Evolutionary conservation across 1,140 invertebrate species (phyloP), one percentile per base, ranked within the genome.

Genomic region (Camponotus vicinus): DNA sequence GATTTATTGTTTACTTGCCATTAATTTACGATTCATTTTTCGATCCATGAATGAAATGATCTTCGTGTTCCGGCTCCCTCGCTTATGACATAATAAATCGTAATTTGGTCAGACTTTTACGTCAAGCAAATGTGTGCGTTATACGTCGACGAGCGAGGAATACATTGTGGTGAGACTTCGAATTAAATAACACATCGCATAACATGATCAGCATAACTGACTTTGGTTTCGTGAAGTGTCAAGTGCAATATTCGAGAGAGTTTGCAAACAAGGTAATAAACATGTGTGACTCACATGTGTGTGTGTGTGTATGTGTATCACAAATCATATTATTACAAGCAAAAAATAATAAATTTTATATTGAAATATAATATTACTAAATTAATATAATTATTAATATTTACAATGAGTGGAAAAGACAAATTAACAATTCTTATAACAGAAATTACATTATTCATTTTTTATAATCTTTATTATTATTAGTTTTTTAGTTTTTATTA

Each of bases 321-420:
- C 15, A 27, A 27, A 27, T 69, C 49, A 52, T 52, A 52, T 52
- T 52, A 52, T 52, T 18, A 52, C 49, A 4, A 52, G 49, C 1
- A 52, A 52, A 52, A 49, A 49, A 15, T 45, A 45, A 45, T 73
- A 57, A 73, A 57, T 57, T 57, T n/a, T n/a, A 57, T 2, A 57
- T 55, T 32, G 27, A 69, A 7, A 13, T n/a, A 27, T 15, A 37
- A 34, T 27, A 52, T 2, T 18, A 52, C 18, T 71, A 27, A 0
- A 27, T 27, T 27, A 27, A 27, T 27, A 27, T 27, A 27, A 27
- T 27, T 27, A 27, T 27, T 27, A 27, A 27, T 27, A 27, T 27
- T 27, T 27, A 27, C 27, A 27, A 27, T 27, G 27, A 27, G 37
- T 40, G 37, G 3, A 40, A 6, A 40, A 40, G 6, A 40, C 37